These are phyloP conservation scores for Coelogynopora nodosa DNA, from an alignment of 2,888 invertebrate species.

Conservation along the genomic window DNA sequence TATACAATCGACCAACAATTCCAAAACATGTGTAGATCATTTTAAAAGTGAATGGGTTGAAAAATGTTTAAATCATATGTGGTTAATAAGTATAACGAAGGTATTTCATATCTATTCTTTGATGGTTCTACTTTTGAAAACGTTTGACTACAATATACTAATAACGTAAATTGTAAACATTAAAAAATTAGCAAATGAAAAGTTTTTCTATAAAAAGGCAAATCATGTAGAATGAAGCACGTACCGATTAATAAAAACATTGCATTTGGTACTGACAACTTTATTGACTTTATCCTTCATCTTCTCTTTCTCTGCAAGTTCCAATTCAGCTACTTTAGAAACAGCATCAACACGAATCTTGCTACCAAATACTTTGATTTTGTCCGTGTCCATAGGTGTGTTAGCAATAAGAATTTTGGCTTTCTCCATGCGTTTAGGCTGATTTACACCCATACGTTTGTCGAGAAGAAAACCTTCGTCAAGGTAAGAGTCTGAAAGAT, in stretches of 20 bases:
- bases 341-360: conserved; percentile 63
- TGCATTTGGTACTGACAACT: conserved; percentile 86
- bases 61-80: too few relatives aligned
- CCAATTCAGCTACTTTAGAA: conserved; percentile 86
- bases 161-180: too few relatives aligned
- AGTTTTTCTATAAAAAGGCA: too few relatives aligned
- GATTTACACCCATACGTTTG: conserved; percentile 88
- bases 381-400: conserved; percentile 99
- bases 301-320: conserved; percentile 95
- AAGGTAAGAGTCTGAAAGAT: conserved; percentile 87
- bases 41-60: too few relatives aligned
- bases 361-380: conserved; percentile 72
- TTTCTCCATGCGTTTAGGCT: conserved; percentile 89
- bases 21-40: too few relatives aligned
- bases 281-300: conserved; percentile 99
- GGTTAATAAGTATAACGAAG: too few relatives aligned
- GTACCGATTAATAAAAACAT: conserved; percentile 90
- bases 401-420: conserved; percentile 95
- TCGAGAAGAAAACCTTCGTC: conserved; percentile 86
- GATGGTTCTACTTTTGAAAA: too few relatives aligned
- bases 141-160: too few relatives aligned
- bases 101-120: too few relatives aligned
- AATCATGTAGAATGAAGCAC: too few relatives aligned
- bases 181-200: too few relatives aligned
- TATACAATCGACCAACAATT: too few relatives aligned